phyloP scores from a whole-genome alignment of 2,888 invertebrate species.

The Odontocolon sp. region DNA sequence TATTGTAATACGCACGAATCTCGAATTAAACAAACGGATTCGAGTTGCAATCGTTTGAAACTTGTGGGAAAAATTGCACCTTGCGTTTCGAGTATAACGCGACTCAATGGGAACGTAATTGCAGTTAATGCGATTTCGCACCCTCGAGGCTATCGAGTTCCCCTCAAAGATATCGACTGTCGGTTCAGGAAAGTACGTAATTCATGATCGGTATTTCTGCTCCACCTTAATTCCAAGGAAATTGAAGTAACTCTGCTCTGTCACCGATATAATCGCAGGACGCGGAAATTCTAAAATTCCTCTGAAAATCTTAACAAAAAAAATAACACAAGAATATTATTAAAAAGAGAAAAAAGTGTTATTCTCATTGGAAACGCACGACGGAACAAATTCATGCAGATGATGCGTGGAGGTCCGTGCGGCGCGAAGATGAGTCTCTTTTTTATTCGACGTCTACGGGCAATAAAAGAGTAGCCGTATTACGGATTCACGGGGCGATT shows the following conservation, averaged over 20 bases:
- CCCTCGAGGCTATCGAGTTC: conserved; percentile 25
- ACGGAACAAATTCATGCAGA: conserved; percentile 75
- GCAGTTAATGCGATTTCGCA: conserved; percentile 36
- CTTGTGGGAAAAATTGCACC: conserved; percentile 47
- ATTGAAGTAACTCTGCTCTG: background rate
- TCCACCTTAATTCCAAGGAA: background rate
- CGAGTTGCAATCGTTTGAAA: too few species aligned
- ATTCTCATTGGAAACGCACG: conserved; percentile 41
- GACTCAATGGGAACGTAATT: conserved; percentile 41
- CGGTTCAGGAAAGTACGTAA: too few species aligned
- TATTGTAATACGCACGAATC: background rate
- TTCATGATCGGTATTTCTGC: conserved; percentile 15
- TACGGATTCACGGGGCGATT: conserved; percentile 78
- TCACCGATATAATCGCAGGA: background rate
- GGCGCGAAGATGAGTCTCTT: conserved; percentile 27
- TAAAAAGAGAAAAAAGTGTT: background rate
- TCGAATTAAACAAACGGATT: background rate
- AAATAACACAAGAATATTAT: conserved; percentile 12
- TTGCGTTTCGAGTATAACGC: conserved; percentile 2
- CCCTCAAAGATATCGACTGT: background rate
- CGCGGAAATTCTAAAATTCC: background rate
- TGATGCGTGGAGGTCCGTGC: conserved; percentile 61
- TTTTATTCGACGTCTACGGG: conserved; percentile 57
- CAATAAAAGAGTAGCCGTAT: conserved; percentile 69
- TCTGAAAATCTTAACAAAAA: conserved; percentile 1